A percentile compares a stretch with the other conserved stretches of the same genome.
phyloP scores from a whole-genome alignment of 2,113 vertebrate genomes.

The Leucoraja erinaceus region DNA sequence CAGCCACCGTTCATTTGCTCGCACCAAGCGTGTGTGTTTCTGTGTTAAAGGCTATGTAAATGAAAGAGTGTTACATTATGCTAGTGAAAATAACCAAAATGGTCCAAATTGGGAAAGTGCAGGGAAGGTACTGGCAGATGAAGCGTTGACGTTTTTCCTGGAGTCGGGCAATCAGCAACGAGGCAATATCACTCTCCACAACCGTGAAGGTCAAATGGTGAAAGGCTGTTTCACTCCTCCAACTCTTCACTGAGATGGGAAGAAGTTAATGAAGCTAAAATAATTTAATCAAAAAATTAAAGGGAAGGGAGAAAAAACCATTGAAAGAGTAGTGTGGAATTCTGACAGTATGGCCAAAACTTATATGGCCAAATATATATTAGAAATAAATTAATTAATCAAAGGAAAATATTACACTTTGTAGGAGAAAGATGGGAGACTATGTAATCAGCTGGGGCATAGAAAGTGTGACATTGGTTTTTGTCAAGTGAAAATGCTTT shows the following conservation, averaged over 20 bases:
- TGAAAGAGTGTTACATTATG: not conserved
- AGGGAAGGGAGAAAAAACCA: not conserved
- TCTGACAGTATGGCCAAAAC: not conserved
- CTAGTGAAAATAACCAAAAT: slow-evolving; percentile 5
- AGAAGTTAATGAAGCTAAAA: not conserved
- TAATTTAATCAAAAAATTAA: not conserved
- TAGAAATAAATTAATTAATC: not conserved
- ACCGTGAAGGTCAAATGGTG: not conserved
- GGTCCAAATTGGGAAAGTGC: slow-evolving; percentile 3
- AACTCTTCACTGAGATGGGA: not conserved
- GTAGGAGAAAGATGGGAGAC: not conserved
- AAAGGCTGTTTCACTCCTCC: not conserved
- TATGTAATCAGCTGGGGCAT: too few relatives aligned
- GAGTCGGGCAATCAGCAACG: not conserved
- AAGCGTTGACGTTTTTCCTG: not conserved
- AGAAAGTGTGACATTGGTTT: not conserved
- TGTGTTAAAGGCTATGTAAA: not conserved
- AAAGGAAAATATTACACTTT: not conserved
- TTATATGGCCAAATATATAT: too few relatives aligned
- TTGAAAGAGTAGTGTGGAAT: not conserved
- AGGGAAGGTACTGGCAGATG: not conserved
- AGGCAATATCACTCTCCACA: not conserved
- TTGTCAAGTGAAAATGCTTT: slow-evolving; percentile 39
- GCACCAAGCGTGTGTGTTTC: not conserved
- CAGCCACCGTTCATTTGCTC: not conserved